A percentile compares a stretch with the other conserved stretches of the same genome.
These are phyloP conservation scores for Orthosia gothica DNA, from an alignment of 2,888 invertebrate genomes.

Conservation along the genomic window DNA sequence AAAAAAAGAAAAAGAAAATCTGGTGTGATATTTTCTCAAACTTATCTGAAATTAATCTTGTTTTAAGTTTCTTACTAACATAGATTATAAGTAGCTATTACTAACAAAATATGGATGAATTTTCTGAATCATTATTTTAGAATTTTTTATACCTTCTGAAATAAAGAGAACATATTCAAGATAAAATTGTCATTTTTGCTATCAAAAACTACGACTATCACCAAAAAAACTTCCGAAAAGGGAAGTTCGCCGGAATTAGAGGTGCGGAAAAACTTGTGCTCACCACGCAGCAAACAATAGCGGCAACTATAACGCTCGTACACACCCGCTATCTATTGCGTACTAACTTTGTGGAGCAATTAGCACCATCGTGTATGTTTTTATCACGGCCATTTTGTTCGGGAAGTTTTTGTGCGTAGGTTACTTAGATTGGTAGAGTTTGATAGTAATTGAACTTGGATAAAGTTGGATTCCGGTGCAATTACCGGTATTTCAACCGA, in stretches of 20 bases:
- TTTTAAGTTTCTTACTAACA: too few relatives aligned
- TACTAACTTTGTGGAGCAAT: conserved; percentile 51
- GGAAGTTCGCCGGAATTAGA: conserved; percentile 21
- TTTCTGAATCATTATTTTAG: too few relatives aligned
- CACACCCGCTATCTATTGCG: too few relatives aligned
- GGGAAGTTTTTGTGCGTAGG: neutral
- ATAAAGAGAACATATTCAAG: neutral
- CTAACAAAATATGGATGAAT: too few relatives aligned
- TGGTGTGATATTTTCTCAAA: neutral
- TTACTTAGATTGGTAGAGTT: neutral
- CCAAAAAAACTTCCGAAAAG: neutral
- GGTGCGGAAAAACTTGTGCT: conserved; percentile 17
- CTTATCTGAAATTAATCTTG: too few relatives aligned
- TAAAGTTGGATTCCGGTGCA: neutral
- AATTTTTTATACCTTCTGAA: too few relatives aligned
- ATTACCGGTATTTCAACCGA: neutral
- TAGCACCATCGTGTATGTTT: conserved; percentile 46
- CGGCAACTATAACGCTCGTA: conserved; percentile 1
- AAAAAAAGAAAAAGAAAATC: too few relatives aligned
- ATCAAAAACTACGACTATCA: neutral
- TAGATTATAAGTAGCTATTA: too few relatives aligned
- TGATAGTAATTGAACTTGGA: neutral
- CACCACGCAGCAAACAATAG: conserved; percentile 32
- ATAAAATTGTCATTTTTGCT: neutral
- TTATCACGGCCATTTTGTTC: conserved; percentile 21